These are phyloP conservation scores for Phylloscopus trochilus DNA, from an alignment of 2,113 vertebrate genomes.

Conservation along the genomic window DNA sequence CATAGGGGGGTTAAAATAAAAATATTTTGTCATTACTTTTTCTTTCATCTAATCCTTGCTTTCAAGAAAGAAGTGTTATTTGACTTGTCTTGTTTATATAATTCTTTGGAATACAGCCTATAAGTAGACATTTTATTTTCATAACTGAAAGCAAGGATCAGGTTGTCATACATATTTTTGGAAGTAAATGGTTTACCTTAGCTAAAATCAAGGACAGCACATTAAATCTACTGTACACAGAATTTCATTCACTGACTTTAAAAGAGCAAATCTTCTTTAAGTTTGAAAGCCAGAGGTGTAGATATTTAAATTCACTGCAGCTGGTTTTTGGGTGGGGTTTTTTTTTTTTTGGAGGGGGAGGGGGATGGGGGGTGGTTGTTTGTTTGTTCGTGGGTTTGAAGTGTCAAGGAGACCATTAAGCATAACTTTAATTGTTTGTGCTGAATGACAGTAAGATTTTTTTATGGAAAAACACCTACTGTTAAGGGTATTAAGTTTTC, in stretches of 20 bases:
- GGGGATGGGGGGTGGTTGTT: too few species aligned
- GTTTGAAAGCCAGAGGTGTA: background rate
- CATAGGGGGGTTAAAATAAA: background rate
- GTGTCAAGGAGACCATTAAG: background rate
- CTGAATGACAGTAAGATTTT: background rate
- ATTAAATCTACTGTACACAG: background rate
- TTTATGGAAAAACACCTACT: background rate
- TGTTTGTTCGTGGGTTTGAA: background rate
- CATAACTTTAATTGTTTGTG: background rate
- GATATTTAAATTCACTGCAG: background rate
- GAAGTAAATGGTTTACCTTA: background rate
- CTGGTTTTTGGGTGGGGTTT: background rate
- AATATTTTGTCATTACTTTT: background rate
- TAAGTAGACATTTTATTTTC: background rate
- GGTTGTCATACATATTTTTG: background rate
- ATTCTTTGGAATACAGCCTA: background rate
- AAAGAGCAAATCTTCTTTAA: background rate
- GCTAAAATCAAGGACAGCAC: background rate
- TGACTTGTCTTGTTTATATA: background rate
- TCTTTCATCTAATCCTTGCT: background rate
- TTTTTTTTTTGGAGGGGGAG: background rate
- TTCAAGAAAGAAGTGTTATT: background rate
- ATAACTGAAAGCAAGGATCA: background rate
- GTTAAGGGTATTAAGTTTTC: background rate
- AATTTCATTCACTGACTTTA: background rate